phyloP scores from a whole-genome alignment of 30 jellyfish, hydroid and myxozoan genomes.

The Mastigias papua region DNA sequence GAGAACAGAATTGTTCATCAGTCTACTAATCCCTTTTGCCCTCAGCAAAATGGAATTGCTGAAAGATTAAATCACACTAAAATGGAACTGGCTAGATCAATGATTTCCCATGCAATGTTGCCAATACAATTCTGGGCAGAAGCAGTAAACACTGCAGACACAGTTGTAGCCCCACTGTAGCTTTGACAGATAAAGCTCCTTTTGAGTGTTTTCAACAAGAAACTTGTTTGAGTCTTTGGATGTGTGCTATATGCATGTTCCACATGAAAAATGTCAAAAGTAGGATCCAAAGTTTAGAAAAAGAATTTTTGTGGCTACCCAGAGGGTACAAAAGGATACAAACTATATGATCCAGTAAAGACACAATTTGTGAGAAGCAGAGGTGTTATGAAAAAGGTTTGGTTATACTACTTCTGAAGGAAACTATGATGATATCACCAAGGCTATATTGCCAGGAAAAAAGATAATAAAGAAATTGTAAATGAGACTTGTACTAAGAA shows the following conservation, averaged over 20 bases:
- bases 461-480: conserved; percentile 13
- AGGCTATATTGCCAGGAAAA: conserved; percentile 10
- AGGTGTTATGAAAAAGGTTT: conserved; percentile 38
- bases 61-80: conserved; percentile 31
- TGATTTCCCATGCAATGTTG: no score
- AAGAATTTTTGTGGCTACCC: conserved; percentile 57
- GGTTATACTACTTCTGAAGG: conserved; percentile 52
- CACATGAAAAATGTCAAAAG: conserved; percentile 46
- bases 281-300: conserved; percentile 55
- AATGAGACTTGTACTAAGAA: conserved; percentile 3
- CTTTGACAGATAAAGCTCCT: conserved; percentile 49
- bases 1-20: conserved; percentile 57
- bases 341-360: conserved; percentile 25
- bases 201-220: conserved; percentile 33
- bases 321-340: no score
- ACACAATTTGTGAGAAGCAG: conserved; percentile 61
- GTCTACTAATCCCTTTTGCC: conserved; percentile 28
- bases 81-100: conserved; percentile 35
- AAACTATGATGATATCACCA: background rate
- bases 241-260: conserved; percentile 62
- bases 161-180: conserved; percentile 63
- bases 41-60: no score
- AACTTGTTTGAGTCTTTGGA: conserved; percentile 66
- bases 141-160: conserved; percentile 64
- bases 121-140: no score